phyloP scores from a whole-genome alignment of 1,140 invertebrate genomes.

The Meloidogyne chitwoodi region DNA sequence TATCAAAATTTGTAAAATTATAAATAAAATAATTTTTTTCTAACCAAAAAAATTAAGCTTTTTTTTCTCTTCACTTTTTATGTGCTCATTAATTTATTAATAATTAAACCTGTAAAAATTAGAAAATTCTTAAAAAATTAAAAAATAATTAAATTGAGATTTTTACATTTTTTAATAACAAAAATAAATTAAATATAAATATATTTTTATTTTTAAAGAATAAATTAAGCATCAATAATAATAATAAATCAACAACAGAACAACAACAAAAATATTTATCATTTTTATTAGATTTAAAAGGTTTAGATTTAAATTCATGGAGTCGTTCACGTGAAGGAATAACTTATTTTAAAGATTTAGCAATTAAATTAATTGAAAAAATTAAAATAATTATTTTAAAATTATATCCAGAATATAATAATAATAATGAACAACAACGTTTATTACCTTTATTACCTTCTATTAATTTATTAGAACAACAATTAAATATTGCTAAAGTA shows the following conservation, averaged over 20 bases:
- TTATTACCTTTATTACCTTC: not conserved
- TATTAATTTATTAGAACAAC: not conserved
- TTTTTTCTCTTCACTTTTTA: too few relatives aligned
- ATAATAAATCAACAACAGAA: not conserved
- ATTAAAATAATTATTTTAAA: conserved; percentile 11
- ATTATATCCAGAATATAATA: not conserved
- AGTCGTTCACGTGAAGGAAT: not conserved
- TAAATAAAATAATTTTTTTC: too few relatives aligned
- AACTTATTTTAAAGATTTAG: not conserved
- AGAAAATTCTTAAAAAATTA: too few relatives aligned
- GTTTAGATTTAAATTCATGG: not conserved
- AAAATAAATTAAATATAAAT: conserved; percentile 21
- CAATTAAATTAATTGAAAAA: conserved; percentile 8
- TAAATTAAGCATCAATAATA: not conserved
- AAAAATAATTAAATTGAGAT: too few relatives aligned
- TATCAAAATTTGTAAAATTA: too few relatives aligned
- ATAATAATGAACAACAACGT: not conserved
- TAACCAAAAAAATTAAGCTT: too few relatives aligned
- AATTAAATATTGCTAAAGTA: not conserved
- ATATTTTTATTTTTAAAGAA: conserved; percentile 20
- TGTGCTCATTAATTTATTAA: too few relatives aligned
- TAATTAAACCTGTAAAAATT: too few relatives aligned
- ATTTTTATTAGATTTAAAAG: not conserved
- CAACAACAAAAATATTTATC: not conserved
- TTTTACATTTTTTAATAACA: too few relatives aligned